These are phyloP conservation scores for Odocoileus hemionus DNA, from an alignment of 2,113 vertebrate genomes.

Conservation along the genomic window DNA sequence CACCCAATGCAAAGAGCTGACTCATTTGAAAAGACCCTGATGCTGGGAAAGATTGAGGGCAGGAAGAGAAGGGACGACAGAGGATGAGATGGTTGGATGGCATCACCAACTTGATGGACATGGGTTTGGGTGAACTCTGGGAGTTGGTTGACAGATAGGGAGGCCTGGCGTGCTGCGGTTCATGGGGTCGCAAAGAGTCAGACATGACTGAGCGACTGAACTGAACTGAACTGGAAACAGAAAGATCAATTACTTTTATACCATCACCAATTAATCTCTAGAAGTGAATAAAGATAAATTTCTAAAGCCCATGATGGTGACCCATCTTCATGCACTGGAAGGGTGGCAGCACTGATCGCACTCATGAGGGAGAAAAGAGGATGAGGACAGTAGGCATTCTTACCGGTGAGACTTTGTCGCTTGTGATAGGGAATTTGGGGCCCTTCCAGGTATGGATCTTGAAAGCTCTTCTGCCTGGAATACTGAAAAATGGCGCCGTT, in stretches of 20 bases:
- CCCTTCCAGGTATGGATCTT: not conserved
- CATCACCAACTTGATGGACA: too few relatives aligned
- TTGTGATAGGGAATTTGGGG: not conserved
- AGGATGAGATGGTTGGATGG: too few relatives aligned
- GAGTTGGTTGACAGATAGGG: too few relatives aligned
- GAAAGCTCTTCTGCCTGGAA: constrained; percentile 60
- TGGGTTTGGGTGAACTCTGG: too few relatives aligned
- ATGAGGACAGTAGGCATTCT: constrained; percentile 27
- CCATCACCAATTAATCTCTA: not conserved
- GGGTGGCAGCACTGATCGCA: not conserved
- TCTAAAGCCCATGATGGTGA: not conserved
- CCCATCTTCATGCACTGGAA: not conserved
- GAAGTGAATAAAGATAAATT: not conserved
- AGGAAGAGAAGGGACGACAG: too few relatives aligned
- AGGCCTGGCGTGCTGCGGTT: too few relatives aligned
- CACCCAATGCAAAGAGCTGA: too few relatives aligned
- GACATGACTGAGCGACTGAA: too few relatives aligned
- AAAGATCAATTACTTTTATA: not conserved
- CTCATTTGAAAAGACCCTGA: too few relatives aligned
- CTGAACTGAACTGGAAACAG: not conserved
- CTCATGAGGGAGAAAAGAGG: not conserved
- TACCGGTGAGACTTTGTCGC: constrained; percentile 76
- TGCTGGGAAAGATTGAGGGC: too few relatives aligned
- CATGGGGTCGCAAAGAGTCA: too few relatives aligned
- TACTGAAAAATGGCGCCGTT: constrained; percentile 37